phyloP scores from a whole-genome alignment of 1,140 invertebrate species.

The Cotesia glomerata region DNA sequence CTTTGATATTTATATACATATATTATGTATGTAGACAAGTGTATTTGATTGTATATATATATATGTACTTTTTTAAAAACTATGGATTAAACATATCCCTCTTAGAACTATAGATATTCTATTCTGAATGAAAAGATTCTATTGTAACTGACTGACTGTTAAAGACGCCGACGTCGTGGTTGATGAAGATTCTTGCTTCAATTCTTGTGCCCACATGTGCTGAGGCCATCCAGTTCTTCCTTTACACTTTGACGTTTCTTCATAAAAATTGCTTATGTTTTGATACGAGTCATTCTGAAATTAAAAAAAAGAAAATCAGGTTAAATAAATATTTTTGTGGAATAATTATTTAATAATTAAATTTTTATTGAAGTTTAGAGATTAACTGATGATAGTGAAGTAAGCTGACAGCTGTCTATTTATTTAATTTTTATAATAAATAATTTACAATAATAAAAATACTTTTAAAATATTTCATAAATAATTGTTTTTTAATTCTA shows the following conservation, averaged over 20 bases:
- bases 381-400: too few relatives aligned
- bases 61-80: neutral
- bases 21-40: neutral
- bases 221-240: slow-evolving; percentile 94
- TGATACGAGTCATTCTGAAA: slow-evolving; percentile 54
- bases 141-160: slow-evolving; percentile 32
- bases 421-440: too few relatives aligned
- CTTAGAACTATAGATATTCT: slow-evolving; percentile 29
- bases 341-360: too few relatives aligned
- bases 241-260: slow-evolving; percentile 66
- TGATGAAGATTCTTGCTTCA: slow-evolving; percentile 75
- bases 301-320: slow-evolving; percentile 5
- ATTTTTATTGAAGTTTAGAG: too few relatives aligned
- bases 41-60: neutral
- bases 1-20: neutral
- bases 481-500: too few relatives aligned
- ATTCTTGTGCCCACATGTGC: slow-evolving; percentile 90
- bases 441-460: too few relatives aligned
- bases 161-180: slow-evolving; percentile 28
- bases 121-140: slow-evolving; percentile 37
- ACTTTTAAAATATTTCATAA: too few relatives aligned
- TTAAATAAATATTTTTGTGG: neutral
- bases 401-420: too few relatives aligned
- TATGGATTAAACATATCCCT: neutral
- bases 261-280: slow-evolving; percentile 39